Evolutionary conservation across 2,888 invertebrate species (phyloP).

Genomic region (Andrena chrysosceles): DNA sequence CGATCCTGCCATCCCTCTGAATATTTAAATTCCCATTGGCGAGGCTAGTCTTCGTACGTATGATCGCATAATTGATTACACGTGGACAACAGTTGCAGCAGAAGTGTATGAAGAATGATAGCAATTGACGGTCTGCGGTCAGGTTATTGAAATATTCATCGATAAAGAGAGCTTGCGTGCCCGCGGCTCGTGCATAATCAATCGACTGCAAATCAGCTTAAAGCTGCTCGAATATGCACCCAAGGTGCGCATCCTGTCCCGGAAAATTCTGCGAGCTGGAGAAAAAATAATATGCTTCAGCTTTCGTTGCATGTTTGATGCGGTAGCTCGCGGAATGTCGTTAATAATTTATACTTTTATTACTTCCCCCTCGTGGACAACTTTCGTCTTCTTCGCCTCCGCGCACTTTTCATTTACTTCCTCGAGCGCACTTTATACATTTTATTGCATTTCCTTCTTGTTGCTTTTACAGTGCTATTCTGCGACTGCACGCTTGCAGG

Average conservation of each 20-base stretch:
- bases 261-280: background rate
- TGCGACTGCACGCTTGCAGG: too few relatives aligned
- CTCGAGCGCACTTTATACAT: too few relatives aligned
- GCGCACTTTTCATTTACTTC: background rate
- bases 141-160: conserved; percentile 57
- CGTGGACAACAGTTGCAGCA: background rate
- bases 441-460: background rate
- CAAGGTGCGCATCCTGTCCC: conserved; percentile 5
- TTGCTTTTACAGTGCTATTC: too few relatives aligned
- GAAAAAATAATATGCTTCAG: conserved; percentile 26
- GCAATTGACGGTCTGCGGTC: conserved; percentile 29
- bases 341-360: conserved; percentile 55
- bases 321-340: conserved; percentile 1
- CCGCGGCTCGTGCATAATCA: conserved; percentile 1
- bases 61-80: conserved; percentile 5
- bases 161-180: conserved; percentile 28
- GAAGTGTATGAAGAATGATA: conserved; percentile 21
- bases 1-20: background rate
- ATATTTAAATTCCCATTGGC: conserved; percentile 1
- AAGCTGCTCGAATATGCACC: conserved; percentile 47
- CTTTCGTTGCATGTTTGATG: conserved; percentile 43
- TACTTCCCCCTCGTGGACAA: conserved; percentile 2
- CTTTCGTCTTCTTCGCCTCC: conserved; percentile 5
- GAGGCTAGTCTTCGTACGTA: background rate
- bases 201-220: conserved; percentile 23